Evolutionary conservation across 2,888 invertebrate genomes (phyloP), one percentile per base, ranked within the genome.

Genomic region (Venusia cambrica): DNA sequence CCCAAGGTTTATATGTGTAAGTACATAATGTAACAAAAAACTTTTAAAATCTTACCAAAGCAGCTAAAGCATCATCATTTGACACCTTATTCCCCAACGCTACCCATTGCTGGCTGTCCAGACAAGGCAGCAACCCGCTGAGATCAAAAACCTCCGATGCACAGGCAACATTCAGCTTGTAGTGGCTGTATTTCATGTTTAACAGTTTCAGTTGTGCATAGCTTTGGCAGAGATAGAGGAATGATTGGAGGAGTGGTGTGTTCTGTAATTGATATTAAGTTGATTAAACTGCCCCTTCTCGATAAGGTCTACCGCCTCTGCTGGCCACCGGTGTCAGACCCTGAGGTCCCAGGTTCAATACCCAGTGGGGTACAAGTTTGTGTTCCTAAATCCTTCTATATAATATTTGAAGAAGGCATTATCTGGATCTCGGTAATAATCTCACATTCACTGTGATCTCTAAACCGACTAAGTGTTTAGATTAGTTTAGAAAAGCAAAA

Each of bases 31-130:
- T 7, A 10, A 2, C 2, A 11, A 11, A 15, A 27, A 16, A 21
- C 22, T 27, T n/a, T n/a, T n/a, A n/a, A n/a, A n/a, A n/a, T 62
- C 77, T 70, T 54, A 87, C 87, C 76, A 87, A 54, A 13, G 68
- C 17, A 4, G 62, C 21, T 6, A 51, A 42, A n/a, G 60, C 49
- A 28, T 73, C 65, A 25, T 64, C 56, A 20, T 72, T 64, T 7
- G 50, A 35, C 5, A 72, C 53, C 32, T 55, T 73, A 2, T 45
- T 51, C 4, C 62, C 54, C 2, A 87, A 30, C 1, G 46, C 43
- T 4, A 39, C 54, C 87, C 87, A 87, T 51, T 81, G 66, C 27
- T 73, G 45, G 2, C 48, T 49, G 14, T 45, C 60, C 38, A 87
- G 54, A 45, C 73, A 84, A 0, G 80, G 74, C 25, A 87, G 48